Evolutionary conservation across 2,113 vertebrate species (phyloP).

Genomic region (Tragulus kanchil): DNA sequence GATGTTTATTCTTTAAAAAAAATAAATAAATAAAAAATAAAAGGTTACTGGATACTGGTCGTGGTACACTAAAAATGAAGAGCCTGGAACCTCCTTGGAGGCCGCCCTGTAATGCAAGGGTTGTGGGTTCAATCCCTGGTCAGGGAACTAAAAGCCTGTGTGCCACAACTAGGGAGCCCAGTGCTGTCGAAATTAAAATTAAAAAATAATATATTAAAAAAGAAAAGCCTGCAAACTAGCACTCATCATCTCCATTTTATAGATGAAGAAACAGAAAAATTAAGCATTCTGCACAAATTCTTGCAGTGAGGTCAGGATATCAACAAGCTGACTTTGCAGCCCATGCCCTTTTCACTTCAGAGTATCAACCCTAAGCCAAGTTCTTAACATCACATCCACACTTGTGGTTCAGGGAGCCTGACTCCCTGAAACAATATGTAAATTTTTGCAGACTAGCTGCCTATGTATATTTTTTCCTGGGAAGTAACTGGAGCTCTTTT

Average conservation of each 20-base stretch:
- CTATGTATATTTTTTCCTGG: background rate
- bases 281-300: background rate
- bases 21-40: too few relatives aligned
- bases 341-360: background rate
- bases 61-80: background rate
- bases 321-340: background rate
- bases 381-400: background rate
- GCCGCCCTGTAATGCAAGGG: background rate
- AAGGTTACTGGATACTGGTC: background rate
- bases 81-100: background rate
- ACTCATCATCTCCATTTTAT: background rate
- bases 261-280: background rate
- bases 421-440: background rate
- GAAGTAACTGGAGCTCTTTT: constrained; percentile 28
- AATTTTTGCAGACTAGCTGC: background rate
- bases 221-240: background rate
- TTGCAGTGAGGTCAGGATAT: background rate
- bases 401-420: background rate
- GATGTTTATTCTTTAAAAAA: too few relatives aligned
- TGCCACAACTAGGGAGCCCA: background rate
- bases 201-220: background rate
- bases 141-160: background rate
- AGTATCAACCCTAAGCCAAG: background rate
- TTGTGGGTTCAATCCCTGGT: background rate
- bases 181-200: background rate